These are phyloP conservation scores for Lagopus leucura DNA, from an alignment of 2,113 vertebrate genomes.

Conservation along the genomic window DNA sequence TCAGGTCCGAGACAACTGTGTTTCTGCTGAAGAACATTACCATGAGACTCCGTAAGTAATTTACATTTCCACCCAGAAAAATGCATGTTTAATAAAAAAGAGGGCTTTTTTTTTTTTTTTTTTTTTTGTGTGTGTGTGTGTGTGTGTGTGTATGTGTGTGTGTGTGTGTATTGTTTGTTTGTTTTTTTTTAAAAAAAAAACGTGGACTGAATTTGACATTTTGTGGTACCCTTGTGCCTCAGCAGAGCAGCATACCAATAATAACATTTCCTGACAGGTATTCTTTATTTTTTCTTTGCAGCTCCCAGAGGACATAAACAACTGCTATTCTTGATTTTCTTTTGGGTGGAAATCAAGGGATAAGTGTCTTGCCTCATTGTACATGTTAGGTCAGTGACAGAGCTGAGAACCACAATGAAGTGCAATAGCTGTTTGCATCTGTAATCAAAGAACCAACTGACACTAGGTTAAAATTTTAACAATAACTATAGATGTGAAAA, in stretches of 20 bases:
- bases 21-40: background rate
- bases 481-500: background rate
- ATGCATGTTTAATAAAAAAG: background rate
- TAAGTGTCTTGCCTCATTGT: background rate
- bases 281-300: background rate
- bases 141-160: no score
- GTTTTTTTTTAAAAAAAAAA: no score
- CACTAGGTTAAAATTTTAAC: background rate
- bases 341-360: background rate
- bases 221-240: background rate
- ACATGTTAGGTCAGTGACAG: background rate
- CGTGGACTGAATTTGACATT: background rate
- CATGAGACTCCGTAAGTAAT: background rate
- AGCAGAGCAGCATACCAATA: background rate
- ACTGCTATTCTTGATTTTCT: background rate
- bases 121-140: background rate
- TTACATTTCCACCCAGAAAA: background rate
- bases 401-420: background rate
- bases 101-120: no score
- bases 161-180: background rate
- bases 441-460: conserved; percentile 22
- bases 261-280: background rate
- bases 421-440: conserved; percentile 1
- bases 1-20: background rate
- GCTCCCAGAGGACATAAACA: background rate